These are phyloP conservation scores for Sympetrum striolatum DNA, from an alignment of 2,888 invertebrate species.

Conservation along the genomic window DNA sequence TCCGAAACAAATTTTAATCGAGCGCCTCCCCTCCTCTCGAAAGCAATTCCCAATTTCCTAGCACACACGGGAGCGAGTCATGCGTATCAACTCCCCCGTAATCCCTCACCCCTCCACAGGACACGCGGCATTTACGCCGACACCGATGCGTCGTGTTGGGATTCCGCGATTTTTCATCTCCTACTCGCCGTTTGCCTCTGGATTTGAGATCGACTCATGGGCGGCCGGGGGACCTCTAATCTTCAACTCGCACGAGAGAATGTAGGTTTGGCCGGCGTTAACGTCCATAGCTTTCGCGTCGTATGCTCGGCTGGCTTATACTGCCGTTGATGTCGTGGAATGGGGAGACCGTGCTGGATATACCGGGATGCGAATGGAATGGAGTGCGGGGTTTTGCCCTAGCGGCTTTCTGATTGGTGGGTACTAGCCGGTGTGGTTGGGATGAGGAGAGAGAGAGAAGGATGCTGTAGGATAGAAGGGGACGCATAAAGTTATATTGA, in stretches of 20 bases:
- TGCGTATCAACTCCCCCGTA: not conserved
- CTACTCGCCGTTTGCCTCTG: not conserved
- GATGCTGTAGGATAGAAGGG: not conserved
- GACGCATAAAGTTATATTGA: too few species aligned
- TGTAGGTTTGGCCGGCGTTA: conserved; percentile 31
- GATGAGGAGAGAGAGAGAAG: not conserved
- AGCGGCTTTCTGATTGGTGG: conserved; percentile 39
- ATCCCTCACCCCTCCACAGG: not conserved
- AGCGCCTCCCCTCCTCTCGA: not conserved
- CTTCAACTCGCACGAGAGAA: conserved; percentile 3
- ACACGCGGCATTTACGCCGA: conserved; percentile 17
- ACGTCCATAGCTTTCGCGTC: conserved; percentile 25
- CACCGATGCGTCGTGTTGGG: conserved; percentile 34
- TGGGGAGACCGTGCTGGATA: not conserved
- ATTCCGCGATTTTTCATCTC: conserved; percentile 30
- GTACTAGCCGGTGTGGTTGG: not conserved
- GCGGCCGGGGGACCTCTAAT: not conserved
- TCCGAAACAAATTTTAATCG: not conserved
- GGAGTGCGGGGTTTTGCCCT: conserved; percentile 35
- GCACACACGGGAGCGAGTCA: not conserved
- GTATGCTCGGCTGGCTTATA: conserved; percentile 20
- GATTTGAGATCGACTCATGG: conserved; percentile 41
- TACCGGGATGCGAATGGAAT: conserved; percentile 25
- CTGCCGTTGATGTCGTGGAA: not conserved
- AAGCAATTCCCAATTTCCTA: not conserved